Evolutionary conservation across 2,888 invertebrate genomes (phyloP), one percentile per base, ranked within the genome.

Genomic region (Bimastos eiseni): DNA sequence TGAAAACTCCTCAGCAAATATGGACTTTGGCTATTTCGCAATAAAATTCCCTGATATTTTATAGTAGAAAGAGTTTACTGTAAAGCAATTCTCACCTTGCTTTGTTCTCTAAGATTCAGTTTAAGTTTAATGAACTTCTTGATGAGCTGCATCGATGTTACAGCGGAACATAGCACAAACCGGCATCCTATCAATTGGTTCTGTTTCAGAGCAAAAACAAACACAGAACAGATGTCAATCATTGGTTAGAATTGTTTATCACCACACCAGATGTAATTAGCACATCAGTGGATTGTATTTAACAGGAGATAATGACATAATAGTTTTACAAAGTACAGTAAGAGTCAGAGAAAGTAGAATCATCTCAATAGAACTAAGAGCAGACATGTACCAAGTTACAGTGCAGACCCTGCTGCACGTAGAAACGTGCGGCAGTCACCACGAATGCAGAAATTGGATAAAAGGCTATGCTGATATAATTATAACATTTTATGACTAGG

Each of bases 51-150:
- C n/a, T n/a, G 8, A 70, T 70, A 70, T n/a, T n/a, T 70, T 70
- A n/a, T 21, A 70, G 30, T 70, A 70, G 70, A n/a, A n/a, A 1
- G 70, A 70, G 70, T 70, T 70, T 8, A n/a, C 8, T 70, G 70
- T 70, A 70, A n/a, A 70, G 70, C n/a, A n/a, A n/a, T 70, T 70
- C 70, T 70, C 11, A n/a, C 70, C 70, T 70, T 70, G 70, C 70
- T 70, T n/a, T 70, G 30, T 70, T n/a, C 70, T 70, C n/a, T 8
- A 70, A 70, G 70, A 70, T 70, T 70, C 70, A 70, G 70, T 70
- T 70, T 70, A 70, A 70, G 70, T n/a, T 70, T 30, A n/a, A 70
- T 70, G 70, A 70, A 70, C 70, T 70, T 70, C 70, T 70, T 70
- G 70, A 70, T 70, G 70, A 70, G 70, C 70, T 70, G 70, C 30